Percentiles rank a stretch among this genome's conserved stretches.
phyloP scores from a whole-genome alignment of 2,113 vertebrate species.

The Ellobius talpinus region DNA sequence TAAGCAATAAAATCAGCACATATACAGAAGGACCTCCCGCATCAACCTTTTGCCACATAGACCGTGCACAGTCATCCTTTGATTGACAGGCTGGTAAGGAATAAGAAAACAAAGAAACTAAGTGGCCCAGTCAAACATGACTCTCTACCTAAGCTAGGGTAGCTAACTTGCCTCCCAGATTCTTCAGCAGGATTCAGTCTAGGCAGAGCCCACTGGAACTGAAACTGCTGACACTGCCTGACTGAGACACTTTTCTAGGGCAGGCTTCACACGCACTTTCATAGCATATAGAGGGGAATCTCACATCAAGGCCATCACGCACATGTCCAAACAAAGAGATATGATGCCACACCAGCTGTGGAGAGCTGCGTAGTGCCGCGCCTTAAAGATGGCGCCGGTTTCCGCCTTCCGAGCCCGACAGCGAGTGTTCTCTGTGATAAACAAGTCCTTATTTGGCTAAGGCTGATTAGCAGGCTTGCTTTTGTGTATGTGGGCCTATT shows the following conservation, averaged over 20 bases:
- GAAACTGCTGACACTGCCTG: not conserved
- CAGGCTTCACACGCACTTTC: not conserved
- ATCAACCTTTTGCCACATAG: not conserved
- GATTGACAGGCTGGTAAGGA: not conserved
- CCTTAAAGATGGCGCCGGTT: too few relatives aligned
- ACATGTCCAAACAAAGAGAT: not conserved
- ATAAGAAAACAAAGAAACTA: not conserved
- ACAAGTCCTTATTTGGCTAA: too few relatives aligned
- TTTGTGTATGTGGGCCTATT: too few relatives aligned
- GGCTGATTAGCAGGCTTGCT: too few relatives aligned
- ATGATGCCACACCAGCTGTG: too few relatives aligned
- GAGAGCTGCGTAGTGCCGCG: too few relatives aligned
- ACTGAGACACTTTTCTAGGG: constrained; percentile 10
- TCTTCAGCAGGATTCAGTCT: constrained; percentile 32
- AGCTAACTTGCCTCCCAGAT: constrained; percentile 36
- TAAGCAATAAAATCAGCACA: too few relatives aligned
- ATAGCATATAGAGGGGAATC: too few relatives aligned
- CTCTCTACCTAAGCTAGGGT: constrained; percentile 4
- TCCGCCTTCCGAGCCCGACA: too few relatives aligned
- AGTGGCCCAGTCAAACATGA: not conserved
- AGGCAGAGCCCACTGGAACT: constrained; percentile 24
- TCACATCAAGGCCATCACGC: too few relatives aligned
- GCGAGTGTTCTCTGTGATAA: too few relatives aligned
- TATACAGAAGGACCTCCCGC: too few relatives aligned
- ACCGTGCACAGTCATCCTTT: constrained; percentile 4